A percentile compares a stretch with the other conserved stretches of the same genome.
Evolutionary conservation across 2,888 invertebrate species (phyloP).

Genomic region (Lasioglossum villosulum): DNA sequence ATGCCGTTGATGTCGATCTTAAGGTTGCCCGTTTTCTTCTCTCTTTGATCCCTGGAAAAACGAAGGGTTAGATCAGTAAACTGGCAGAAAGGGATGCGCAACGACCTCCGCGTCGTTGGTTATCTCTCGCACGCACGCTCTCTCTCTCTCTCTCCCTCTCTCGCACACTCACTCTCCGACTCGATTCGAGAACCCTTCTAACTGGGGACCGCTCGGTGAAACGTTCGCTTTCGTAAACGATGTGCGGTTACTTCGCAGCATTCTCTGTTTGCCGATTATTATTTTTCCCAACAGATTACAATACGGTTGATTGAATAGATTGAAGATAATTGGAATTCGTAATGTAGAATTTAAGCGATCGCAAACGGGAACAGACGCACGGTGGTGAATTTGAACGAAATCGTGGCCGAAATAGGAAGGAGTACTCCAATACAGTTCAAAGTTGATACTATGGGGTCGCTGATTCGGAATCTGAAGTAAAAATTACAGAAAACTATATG

Average conservation of each 20-base stretch:
- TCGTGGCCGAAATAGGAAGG: too few species aligned
- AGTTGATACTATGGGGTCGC: too few species aligned
- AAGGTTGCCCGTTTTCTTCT: constrained; percentile 95
- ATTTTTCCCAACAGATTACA: not conserved
- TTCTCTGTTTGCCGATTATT: not conserved
- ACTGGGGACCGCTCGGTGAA: constrained; percentile 8
- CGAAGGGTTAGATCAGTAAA: constrained; percentile 57
- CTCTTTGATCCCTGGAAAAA: constrained; percentile 91
- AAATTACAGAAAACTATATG: too few species aligned
- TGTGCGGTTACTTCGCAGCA: not conserved
- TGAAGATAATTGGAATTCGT: not conserved
- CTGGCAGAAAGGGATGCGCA: not conserved
- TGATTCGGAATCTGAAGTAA: too few species aligned
- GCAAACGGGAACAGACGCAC: constrained; percentile 1
- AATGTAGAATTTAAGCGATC: not conserved
- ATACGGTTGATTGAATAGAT: not conserved
- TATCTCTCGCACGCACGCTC: not conserved
- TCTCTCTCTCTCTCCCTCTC: not conserved
- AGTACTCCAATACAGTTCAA: too few species aligned
- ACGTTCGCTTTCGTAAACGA: constrained; percentile 17
- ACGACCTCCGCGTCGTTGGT: not conserved
- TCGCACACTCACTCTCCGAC: not conserved
- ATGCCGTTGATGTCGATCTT: constrained; percentile 91
- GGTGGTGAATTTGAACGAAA: too few species aligned
- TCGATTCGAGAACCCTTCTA: constrained; percentile 13